Base-by-base conservation (phyloP, 2,888 invertebrate species). In the Metopia argyrocephala region DNA sequence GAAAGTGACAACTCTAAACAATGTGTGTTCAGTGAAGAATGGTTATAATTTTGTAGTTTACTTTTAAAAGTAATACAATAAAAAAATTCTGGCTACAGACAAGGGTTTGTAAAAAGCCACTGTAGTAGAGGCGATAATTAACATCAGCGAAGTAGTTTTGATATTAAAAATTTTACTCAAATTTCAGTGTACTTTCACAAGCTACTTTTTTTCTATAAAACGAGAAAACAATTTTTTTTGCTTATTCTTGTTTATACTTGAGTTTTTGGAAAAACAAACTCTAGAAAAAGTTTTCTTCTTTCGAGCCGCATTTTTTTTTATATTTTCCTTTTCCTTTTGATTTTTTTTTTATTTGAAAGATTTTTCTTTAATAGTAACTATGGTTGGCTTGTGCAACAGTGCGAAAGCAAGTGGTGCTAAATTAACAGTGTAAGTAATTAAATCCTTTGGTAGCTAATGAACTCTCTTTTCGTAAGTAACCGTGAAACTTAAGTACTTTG, bases 351-450 rank as follows among this genome's bases (percentile, higher is more conserved):
- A 31, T 12, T 31, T 31, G 31, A 31, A 31, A 31, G 12, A 12
- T 31, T 31, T 31, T 12, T 31, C n/a, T n/a, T 31, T 31, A 79
- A 70, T 70, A 27, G 80, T 68, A 54, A 79, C 71, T 61, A 81
- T 79, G 85, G 85, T 85, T 85, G 85, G 83, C 87, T 88, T 89
- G 89, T 89, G 89, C 88, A 89, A 88, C 89, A 88, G 88, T 84
- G 90, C 89, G 89, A 88, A 88, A 88, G 89, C 89, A 88, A 89
- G 89, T 89, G 89, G 87, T 87, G 89, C 89, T 89, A 89, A 90
- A 89, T 90, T 89, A 90, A 89, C 89, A 87, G 89, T 89, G 89
- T 87, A 89, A 89, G 89, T 90, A 90, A 89, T 90, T 89, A 88
- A 87, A 84, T 86, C 87, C 88, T 87, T 88, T 87, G 87, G 87